Conservation (phyloP, 2,797 vertebrate genomes). For the Spizella passerina region DNA sequence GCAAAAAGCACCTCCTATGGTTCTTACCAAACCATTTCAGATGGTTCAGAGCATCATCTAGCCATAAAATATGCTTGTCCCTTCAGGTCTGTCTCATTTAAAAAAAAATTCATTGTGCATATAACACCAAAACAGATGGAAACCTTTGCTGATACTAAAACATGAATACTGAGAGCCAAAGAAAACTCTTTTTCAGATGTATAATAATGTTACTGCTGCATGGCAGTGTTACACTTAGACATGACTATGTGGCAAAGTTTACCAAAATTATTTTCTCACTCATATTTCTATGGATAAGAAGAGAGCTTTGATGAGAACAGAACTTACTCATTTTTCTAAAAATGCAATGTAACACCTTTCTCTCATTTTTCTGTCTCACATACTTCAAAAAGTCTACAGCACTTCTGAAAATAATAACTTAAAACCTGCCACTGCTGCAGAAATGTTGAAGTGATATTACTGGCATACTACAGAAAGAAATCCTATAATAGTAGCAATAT, state of each 20-base stretch:
- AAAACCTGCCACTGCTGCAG: background rate
- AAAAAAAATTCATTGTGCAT: background rate
- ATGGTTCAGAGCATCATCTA: background rate
- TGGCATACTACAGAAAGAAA: background rate
- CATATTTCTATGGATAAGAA: background rate
- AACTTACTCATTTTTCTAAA: background rate
- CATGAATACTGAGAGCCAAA: background rate
- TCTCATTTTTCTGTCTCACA: background rate
- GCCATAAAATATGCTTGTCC: background rate
- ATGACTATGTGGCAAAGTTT: background rate
- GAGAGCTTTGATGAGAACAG: background rate
- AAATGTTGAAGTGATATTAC: background rate
- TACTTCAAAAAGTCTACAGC: background rate
- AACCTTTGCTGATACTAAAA: background rate
- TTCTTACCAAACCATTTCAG: background rate
- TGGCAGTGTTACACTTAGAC: background rate
- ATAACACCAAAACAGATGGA: background rate
- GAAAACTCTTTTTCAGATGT: background rate
- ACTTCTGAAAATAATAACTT: background rate
- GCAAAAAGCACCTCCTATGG: background rate
- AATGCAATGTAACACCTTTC: background rate
- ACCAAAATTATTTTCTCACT: background rate
- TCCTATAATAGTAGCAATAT: background rate
- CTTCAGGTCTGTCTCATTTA: background rate
- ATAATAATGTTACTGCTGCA: background rate